Conservation (phyloP, 2,888 invertebrate genomes). For the Lymantria monacha region DNA sequence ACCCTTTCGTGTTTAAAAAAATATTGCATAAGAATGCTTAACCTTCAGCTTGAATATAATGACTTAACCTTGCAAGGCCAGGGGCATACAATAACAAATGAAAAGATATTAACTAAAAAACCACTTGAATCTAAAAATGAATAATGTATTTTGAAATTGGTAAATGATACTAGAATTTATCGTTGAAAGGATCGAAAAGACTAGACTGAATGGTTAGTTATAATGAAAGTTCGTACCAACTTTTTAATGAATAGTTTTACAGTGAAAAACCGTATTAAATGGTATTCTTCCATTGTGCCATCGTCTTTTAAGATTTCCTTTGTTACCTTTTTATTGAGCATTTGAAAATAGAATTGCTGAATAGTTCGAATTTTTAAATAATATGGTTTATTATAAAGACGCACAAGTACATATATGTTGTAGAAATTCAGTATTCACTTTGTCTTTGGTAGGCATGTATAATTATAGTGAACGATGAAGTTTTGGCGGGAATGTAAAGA, state of each 20-base stretch:
- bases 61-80: no score
- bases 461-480: no score
- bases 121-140: background rate
- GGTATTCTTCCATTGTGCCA: conserved; percentile 23
- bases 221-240: conserved; percentile 33
- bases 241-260: conserved; percentile 48
- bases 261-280: conserved; percentile 22
- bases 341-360: conserved; percentile 9
- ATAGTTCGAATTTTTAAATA: conserved; percentile 3
- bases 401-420: no score
- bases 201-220: conserved; percentile 22
- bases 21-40: background rate
- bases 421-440: no score
- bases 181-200: conserved; percentile 16
- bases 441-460: no score
- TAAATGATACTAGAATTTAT: conserved; percentile 17
- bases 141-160: background rate
- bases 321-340: conserved; percentile 13
- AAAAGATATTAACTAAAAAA: background rate
- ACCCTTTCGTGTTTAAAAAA: no score
- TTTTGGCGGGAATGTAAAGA: no score
- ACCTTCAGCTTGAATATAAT: background rate
- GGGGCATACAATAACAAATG: background rate
- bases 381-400: background rate
- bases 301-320: conserved; percentile 15